Base-by-base conservation (phyloP, 2,113 vertebrate genomes). In the Xenus cinereus region DNA sequence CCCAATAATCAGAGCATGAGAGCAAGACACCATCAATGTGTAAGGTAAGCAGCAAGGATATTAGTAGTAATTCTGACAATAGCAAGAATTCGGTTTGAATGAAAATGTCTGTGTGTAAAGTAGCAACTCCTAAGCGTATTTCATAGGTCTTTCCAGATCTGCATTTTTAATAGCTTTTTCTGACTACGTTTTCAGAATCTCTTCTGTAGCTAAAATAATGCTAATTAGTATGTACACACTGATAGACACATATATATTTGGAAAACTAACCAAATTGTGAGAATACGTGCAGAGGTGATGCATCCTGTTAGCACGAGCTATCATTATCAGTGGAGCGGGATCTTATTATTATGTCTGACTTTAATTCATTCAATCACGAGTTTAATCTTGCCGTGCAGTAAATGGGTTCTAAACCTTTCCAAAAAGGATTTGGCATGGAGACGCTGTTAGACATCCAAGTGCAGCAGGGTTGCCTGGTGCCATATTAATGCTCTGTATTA, bases 341-440 rank as follows among this genome's bases (percentile, higher is more conserved):
- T 63, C 32, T 41, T 45, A 23, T 15, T 37, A 33, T 12, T 64
- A 48, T 10, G n/a, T 33, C 74, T 68, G 66, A n/a, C 56, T 41
- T 48, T 43, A 94, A 91, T 69, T 92, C 50, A 63, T 46, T 83
- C 87, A 85, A 27, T 64, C 62, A 30, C 4, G 4, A 88, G 41
- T 63, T 88, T 93, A 90, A 77, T 80, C 59, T 77, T 33, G 30
- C 54, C 39, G 50, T 56, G 75, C 67, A 39, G 85, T 80, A 93
- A 91, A 80, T 64, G 72, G 74, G 64, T n/a, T 86, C 63, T 66
- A 57, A 93, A 67, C 39, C 84, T 72, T 86, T 72, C 96, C 83
- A 75, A 54, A 84, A 88, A 26, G 46, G 48, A 84, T 87, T 71
- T 96, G 92, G 72, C 94, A 90, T 28, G 43, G 90, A 87, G 72